Base-by-base conservation (phyloP, 1,140 invertebrate species). In the Drosophila sechellia region DNA sequence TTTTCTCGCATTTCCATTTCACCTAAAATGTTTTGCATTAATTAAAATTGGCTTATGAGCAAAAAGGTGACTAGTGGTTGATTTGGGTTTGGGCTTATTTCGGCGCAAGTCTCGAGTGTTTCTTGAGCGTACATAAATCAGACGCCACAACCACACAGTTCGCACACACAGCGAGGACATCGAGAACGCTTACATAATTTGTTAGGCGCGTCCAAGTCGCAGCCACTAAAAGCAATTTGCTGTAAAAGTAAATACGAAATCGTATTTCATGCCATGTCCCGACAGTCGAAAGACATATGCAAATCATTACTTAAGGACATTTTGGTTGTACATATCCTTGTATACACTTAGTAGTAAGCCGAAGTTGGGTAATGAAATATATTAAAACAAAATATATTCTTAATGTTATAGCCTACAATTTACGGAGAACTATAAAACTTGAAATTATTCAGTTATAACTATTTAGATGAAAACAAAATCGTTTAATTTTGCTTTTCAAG, bases 161-260 rank as follows among this genome's bases (percentile, higher is more conserved):
- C 27, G 15, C 40, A 17, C 40, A 42, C 35, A 37, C 25, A 35
- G 31, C 20, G 39, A 48, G 45, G 59, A 56, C 70, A 74, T 37
- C 10, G 40, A 46, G 70, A 58, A 53, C 48, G 66, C 59, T 69
- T 79, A 68, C 68, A 89, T 89, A 87, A 79, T 87, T 83, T 83
- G 68, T 52, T 64, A 66, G 75, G 75, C 60, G 56, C 61, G 70
- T 65, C 74, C 65, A 20, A 74, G 55, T 46, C 40, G 48, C 31
- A 72, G 77, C 58, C 52, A 54, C 65, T 89, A 74, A 89, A 89
- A 84, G 84, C 77, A 74, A 80, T 75, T 84, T 71, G 50, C 43
- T 89, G 79, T 89, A 39, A 54, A 80, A 83, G 84, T 73, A 89
- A 83, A 89, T 80, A 75, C 53, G 27, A 75, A 84, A 80, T 80